phyloP scores from a whole-genome alignment of 1,140 invertebrate genomes.

The Hyposmocoma kahamanoa region DNA sequence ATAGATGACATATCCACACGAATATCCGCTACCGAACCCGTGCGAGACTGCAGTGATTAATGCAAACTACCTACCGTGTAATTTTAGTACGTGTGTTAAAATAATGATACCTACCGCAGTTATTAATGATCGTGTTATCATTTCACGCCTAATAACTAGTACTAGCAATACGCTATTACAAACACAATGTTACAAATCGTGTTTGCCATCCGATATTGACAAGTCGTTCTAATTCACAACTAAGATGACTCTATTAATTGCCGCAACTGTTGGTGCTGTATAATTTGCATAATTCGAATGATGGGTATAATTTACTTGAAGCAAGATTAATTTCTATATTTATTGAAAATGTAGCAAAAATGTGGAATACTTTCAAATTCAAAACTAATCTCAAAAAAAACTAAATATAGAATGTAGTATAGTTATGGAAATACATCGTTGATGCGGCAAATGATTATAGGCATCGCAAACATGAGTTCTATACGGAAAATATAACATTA shows the following conservation, averaged over 20 bases:
- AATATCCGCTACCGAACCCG: conserved; percentile 18
- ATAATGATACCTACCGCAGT: background rate
- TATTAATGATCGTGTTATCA: background rate
- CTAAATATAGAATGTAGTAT: no score
- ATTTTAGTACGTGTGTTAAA: conserved; percentile 10
- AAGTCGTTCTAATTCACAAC: background rate
- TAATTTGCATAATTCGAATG: background rate
- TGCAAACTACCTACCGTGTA: conserved; percentile 23
- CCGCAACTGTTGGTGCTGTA: background rate
- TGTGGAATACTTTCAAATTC: no score
- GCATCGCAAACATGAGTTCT: no score
- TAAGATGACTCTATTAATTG: background rate
- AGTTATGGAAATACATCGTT: no score
- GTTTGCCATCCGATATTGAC: background rate
- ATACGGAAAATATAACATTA: no score
- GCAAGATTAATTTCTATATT: background rate
- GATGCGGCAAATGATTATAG: no score
- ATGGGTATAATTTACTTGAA: background rate
- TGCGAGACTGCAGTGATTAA: conserved; percentile 24
- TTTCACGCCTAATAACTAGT: background rate
- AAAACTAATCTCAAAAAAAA: no score
- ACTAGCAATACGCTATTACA: background rate
- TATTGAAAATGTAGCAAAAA: no score
- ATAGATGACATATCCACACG: conserved; percentile 23
- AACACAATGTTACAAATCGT: background rate